Evolutionary conservation across 2,888 invertebrate genomes (phyloP).

Genomic region (Cephus runcator): DNA sequence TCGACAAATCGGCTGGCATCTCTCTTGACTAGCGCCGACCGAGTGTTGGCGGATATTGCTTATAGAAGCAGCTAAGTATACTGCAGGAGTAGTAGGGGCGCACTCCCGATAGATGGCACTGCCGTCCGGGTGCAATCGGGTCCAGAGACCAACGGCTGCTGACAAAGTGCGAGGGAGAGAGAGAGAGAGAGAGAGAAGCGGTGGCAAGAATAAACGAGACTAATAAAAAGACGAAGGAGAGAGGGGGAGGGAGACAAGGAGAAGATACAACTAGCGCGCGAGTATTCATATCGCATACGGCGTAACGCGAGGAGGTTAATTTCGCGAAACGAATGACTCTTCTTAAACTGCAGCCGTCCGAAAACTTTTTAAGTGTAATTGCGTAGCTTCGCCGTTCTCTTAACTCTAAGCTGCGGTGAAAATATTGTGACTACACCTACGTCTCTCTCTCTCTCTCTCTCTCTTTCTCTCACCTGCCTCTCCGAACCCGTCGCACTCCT

Average conservation of each 20-base stretch:
- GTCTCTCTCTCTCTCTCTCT: too few species aligned
- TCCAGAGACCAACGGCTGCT: too few species aligned
- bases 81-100: not conserved
- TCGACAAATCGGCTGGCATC: not conserved
- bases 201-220: too few species aligned
- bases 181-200: not conserved
- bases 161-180: not conserved
- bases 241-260: too few species aligned
- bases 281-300: conserved; percentile 50
- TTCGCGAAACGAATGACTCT: conserved; percentile 53
- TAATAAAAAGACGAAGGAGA: too few species aligned
- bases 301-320: conserved; percentile 39
- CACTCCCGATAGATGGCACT: not conserved
- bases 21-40: not conserved
- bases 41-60: not conserved
- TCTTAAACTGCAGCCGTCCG: conserved; percentile 36
- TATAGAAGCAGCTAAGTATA: not conserved
- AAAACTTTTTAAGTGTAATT: conserved; percentile 49
- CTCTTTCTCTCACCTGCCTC: too few species aligned
- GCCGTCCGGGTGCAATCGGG: too few species aligned
- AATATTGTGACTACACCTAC: conserved; percentile 32
- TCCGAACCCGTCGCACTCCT: not conserved
- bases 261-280: not conserved
- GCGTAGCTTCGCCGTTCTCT: conserved; percentile 27
- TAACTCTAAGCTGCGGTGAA: conserved; percentile 18